A percentile compares a stretch with the other conserved stretches of the same genome.
Conservation (phyloP, 2,888 invertebrate species). For the Sminthurinus aureus region DNA sequence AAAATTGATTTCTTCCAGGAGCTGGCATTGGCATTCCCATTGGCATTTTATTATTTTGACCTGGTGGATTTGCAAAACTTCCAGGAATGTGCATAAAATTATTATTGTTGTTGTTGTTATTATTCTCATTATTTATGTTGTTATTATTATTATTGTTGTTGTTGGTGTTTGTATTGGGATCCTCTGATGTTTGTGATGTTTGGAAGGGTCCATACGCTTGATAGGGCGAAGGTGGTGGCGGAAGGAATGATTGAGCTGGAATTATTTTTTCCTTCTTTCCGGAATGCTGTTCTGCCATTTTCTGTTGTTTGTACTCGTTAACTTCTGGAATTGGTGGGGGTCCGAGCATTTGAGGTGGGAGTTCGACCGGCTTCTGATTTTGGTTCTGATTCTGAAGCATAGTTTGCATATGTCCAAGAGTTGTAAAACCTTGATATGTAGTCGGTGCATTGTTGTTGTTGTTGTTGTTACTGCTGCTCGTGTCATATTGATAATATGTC, state of each 20-base stretch:
- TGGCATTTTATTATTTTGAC: too few relatives aligned
- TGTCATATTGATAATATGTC: background rate
- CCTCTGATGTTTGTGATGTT: background rate
- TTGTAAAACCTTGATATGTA: background rate
- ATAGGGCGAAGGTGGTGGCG: slow-evolving; percentile 37
- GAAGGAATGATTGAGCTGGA: slow-evolving; percentile 30
- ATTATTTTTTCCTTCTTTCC: background rate
- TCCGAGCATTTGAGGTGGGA: slow-evolving; percentile 31
- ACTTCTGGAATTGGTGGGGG: slow-evolving; percentile 32
- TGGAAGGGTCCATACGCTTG: slow-evolving; percentile 31
- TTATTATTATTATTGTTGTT: background rate
- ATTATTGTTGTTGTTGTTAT: background rate
- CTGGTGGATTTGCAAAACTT: background rate
- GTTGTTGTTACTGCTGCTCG: background rate
- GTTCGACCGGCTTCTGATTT: background rate
- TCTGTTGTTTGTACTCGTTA: background rate
- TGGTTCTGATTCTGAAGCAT: background rate
- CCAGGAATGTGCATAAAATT: background rate
- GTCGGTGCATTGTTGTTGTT: background rate
- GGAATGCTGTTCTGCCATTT: background rate
- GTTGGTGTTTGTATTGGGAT: background rate
- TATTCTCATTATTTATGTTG: background rate
- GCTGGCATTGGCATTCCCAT: background rate
- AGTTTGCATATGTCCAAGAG: background rate
- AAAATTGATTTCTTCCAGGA: background rate